Percentiles rank a stretch among this genome's conserved stretches.
Evolutionary conservation across 2,888 invertebrate genomes (phyloP).

Genomic region (Amphiduros pacificus): DNA sequence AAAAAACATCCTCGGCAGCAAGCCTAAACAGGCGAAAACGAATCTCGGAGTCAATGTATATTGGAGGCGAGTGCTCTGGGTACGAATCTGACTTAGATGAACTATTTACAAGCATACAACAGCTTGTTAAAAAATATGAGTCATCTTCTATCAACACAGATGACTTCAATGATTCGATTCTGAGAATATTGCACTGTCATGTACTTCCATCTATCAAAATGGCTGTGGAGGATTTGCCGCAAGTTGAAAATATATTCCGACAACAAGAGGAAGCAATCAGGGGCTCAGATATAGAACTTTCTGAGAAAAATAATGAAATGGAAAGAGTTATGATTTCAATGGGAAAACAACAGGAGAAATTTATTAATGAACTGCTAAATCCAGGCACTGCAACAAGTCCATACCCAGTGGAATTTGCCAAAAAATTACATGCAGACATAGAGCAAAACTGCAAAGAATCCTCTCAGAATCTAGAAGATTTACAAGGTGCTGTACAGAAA

Average conservation of each 20-base stretch:
- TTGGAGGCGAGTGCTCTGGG: conserved; percentile 38
- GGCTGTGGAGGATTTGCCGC: conserved; percentile 31
- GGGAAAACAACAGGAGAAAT: conserved; percentile 14
- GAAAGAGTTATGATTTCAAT: conserved; percentile 7
- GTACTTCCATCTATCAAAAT: conserved; percentile 45
- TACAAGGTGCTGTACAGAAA: conserved; percentile 35
- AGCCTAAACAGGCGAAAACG: conserved; percentile 4
- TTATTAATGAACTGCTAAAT: conserved; percentile 5
- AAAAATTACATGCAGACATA: conserved; percentile 27
- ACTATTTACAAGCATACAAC: conserved; percentile 31
- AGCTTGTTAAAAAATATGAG: conserved; percentile 13
- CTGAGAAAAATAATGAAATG: conserved; percentile 9
- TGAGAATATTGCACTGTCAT: conserved; percentile 45
- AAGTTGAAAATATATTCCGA: conserved; percentile 24
- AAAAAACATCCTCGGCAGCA: not conserved
- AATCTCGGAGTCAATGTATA: conserved; percentile 25
- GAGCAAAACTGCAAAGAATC: conserved; percentile 36
- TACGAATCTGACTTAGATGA: conserved; percentile 45
- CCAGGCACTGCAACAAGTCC: not conserved
- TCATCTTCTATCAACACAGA: conserved; percentile 11
- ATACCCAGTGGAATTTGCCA: conserved; percentile 9
- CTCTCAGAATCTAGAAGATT: conserved; percentile 32
- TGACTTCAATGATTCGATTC: conserved; percentile 25
- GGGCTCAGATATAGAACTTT: conserved; percentile 2
- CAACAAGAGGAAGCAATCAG: not conserved